Percentiles rank a stretch among this genome's conserved stretches.
Evolutionary conservation across 1,140 invertebrate species (phyloP).

Genomic region (Brachionus koreanus): DNA sequence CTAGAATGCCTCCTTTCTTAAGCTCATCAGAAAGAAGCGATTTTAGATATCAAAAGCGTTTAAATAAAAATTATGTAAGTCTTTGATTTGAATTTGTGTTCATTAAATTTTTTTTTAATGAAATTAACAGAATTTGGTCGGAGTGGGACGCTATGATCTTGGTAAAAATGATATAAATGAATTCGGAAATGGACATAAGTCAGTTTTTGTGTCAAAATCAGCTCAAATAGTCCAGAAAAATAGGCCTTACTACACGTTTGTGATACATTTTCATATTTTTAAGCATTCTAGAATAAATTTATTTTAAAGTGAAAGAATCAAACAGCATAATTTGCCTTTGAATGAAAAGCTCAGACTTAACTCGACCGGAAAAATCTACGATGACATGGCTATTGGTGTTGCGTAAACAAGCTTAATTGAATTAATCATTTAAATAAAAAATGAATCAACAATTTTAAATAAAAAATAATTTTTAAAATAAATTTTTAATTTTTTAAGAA

Average conservation of each 20-base stretch:
- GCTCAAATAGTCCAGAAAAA: background rate
- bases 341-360: background rate
- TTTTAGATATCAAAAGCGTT: background rate
- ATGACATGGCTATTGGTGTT: background rate
- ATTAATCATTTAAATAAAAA: too few relatives aligned
- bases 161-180: background rate
- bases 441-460: background rate
- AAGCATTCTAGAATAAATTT: background rate
- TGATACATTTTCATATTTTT: background rate
- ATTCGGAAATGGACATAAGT: conserved; percentile 28
- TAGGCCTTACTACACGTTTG: background rate
- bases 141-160: conserved; percentile 37
- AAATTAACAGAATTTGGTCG: conserved; percentile 27
- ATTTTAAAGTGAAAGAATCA: conserved; percentile 16
- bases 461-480: background rate
- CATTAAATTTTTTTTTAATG: background rate
- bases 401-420: background rate
- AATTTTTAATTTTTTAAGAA: background rate
- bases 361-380: background rate
- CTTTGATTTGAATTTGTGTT: background rate
- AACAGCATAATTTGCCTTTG: background rate
- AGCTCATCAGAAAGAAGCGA: conserved; percentile 29
- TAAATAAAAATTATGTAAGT: conserved; percentile 27
- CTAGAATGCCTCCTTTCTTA: conserved; percentile 3
- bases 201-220: conserved; percentile 19